A percentile compares a stretch with the other conserved stretches of the same genome.
phyloP scores from a whole-genome alignment of 2,797 vertebrate species.

The Lepilemur septentrionalis region DNA sequence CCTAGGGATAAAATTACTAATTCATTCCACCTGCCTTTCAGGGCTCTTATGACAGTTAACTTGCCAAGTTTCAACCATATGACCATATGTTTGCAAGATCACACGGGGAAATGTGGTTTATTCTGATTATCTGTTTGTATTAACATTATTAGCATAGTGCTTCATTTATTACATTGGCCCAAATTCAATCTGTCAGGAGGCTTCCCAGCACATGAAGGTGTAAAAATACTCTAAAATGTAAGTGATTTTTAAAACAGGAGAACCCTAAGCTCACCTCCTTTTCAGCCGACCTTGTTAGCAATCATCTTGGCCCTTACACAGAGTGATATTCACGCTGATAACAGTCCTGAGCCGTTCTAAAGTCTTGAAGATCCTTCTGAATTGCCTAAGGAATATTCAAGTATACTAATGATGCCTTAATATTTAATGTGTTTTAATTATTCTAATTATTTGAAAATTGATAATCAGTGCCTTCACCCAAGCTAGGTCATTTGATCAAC shows the following conservation, averaged over 20 bases:
- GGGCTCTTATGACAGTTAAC: constrained; percentile 69
- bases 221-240: constrained; percentile 46
- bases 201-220: constrained; percentile 26
- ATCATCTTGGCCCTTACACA: not conserved
- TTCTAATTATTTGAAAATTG: constrained; percentile 16
- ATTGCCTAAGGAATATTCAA: not conserved
- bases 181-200: constrained; percentile 57
- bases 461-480: not conserved
- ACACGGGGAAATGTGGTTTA: constrained; percentile 50
- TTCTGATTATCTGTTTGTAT: constrained; percentile 64
- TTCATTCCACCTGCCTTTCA: constrained; percentile 67
- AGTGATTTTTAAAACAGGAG: constrained; percentile 5
- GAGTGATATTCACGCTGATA: not conserved
- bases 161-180: constrained; percentile 26
- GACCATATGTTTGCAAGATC: constrained; percentile 67
- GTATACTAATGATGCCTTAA: not conserved
- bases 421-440: not conserved
- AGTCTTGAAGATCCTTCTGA: not conserved
- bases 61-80: constrained; percentile 76
- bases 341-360: not conserved
- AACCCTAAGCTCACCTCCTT: not conserved
- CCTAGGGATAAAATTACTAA: constrained; percentile 66
- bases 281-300: not conserved
- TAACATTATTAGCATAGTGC: constrained; percentile 44
- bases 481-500: not conserved